phyloP scores from a whole-genome alignment of 1,140 invertebrate species.

The Brachionus paranguensis region DNA sequence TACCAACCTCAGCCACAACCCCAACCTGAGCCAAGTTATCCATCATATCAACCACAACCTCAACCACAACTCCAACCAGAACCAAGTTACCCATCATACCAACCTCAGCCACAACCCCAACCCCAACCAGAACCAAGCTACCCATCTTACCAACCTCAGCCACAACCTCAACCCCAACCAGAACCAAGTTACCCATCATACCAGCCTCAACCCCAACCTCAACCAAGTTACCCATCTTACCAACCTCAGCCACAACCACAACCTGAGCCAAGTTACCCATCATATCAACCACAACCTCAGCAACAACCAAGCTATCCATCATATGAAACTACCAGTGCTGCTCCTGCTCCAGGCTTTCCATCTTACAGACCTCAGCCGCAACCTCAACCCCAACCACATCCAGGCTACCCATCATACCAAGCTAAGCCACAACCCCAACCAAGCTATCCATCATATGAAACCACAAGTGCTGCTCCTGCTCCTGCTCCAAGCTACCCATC shows the following conservation, averaged over 20 bases:
- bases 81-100: neutral
- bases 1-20: neutral
- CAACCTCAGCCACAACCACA: neutral
- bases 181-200: neutral
- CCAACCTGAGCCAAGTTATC: neutral
- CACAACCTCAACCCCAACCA: neutral
- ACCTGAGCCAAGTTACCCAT: neutral
- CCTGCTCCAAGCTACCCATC: neutral
- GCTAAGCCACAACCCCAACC: neutral
- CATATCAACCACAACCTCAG: neutral
- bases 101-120: neutral
- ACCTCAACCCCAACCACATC: neutral
- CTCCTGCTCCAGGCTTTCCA: neutral
- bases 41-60: neutral
- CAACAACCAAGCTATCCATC: no score
- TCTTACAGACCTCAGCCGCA: neutral
- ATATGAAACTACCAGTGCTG: no score
- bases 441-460: neutral
- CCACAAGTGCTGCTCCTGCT: neutral
- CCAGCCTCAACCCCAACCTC: neutral
- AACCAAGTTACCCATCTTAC: neutral
- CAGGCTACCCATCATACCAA: neutral
- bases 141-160: neutral
- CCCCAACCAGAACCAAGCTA: neutral
- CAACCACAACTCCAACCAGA: neutral